These are phyloP conservation scores for Melanostoma mellinum DNA, from an alignment of 2,888 invertebrate genomes.

Conservation along the genomic window DNA sequence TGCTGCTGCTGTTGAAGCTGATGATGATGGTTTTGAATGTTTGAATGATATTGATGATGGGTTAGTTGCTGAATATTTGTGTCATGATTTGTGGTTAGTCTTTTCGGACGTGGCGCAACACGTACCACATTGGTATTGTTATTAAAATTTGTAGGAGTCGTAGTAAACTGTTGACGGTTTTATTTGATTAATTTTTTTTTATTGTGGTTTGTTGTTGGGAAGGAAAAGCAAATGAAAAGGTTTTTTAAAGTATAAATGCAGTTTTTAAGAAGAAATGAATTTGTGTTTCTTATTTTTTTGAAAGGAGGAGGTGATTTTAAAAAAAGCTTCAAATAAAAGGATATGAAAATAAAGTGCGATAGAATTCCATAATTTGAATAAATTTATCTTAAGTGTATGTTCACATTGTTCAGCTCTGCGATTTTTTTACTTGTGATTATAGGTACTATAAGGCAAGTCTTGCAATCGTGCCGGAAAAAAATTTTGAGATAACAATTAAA, in stretches of 20 bases:
- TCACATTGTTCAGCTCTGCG: no score
- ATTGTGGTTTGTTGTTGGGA: slow-evolving; percentile 2
- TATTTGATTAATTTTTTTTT: slow-evolving; percentile 11
- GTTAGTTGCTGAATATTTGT: slow-evolving; percentile 70
- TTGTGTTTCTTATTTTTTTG: slow-evolving; percentile 7
- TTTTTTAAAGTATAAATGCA: neutral
- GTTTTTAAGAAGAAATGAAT: neutral
- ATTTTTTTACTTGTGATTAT: no score
- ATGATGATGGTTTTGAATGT: slow-evolving; percentile 57
- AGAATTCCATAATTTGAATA: slow-evolving; percentile 1
- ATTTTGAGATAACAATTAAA: no score
- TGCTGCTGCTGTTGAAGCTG: slow-evolving; percentile 37
- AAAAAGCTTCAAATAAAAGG: slow-evolving; percentile 40
- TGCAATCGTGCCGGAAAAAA: no score
- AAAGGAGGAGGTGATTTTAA: slow-evolving; percentile 32
- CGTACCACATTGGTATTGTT: slow-evolving; percentile 85
- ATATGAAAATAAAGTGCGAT: slow-evolving; percentile 33
- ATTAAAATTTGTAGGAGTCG: slow-evolving; percentile 84
- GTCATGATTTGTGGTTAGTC: slow-evolving; percentile 76
- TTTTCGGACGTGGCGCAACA: slow-evolving; percentile 82
- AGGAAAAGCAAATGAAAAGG: slow-evolving; percentile 43
- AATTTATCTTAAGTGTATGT: no score
- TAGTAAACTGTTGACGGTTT: slow-evolving; percentile 78
- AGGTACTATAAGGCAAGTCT: no score
- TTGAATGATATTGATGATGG: slow-evolving; percentile 64